Conservation (phyloP, 2,797 vertebrate species). For the Peromyscus nudipes region DNA sequence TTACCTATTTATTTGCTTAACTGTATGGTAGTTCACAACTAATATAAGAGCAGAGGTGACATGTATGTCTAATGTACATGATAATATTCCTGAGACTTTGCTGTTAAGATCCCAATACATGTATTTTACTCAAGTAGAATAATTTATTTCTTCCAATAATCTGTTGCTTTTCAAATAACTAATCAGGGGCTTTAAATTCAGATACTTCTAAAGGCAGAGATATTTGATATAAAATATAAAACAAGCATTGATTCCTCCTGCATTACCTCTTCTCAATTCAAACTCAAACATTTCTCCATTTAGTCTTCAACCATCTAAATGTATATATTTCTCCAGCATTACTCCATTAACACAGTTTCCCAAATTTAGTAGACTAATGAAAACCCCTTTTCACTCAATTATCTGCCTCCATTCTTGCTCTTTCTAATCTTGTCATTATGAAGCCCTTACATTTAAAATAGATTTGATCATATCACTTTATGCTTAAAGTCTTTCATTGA, state of each 20-base stretch:
- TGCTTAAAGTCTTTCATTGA: background rate
- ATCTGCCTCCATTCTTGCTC: background rate
- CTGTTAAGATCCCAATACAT: background rate
- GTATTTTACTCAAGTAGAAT: background rate
- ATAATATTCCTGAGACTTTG: background rate
- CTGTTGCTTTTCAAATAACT: background rate
- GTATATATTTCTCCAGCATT: background rate
- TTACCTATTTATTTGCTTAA: background rate
- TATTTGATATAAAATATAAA: background rate
- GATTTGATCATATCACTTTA: background rate
- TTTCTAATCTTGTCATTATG: background rate
- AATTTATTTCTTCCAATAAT: slow-evolving; percentile 36
- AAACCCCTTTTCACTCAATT: background rate
- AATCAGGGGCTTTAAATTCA: background rate
- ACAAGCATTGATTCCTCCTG: background rate
- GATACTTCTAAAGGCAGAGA: background rate
- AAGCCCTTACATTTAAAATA: background rate
- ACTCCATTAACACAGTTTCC: background rate
- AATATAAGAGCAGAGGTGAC: background rate
- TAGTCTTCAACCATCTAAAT: background rate
- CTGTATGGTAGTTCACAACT: background rate
- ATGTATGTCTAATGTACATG: background rate
- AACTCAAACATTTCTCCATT: background rate
- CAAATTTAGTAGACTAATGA: background rate
- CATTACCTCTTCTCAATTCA: background rate